These are phyloP conservation scores for Strigops habroptila DNA, from an alignment of 2,113 vertebrate species.

Conservation along the genomic window DNA sequence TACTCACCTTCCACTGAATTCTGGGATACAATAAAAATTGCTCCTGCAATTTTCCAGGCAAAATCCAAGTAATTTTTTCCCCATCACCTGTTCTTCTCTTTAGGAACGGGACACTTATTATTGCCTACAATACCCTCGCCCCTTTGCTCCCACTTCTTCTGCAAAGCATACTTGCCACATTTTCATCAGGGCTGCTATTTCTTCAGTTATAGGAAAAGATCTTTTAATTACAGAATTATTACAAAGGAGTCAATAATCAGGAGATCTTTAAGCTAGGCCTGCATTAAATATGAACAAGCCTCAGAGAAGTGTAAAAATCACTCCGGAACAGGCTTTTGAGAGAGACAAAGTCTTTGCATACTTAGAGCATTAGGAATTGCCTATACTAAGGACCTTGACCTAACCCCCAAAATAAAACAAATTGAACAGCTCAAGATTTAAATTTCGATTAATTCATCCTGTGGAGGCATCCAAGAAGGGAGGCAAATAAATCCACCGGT, in stretches of 20 bases:
- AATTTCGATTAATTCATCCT: slow-evolving; percentile 1
- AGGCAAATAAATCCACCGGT: neutral
- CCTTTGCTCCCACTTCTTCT: neutral
- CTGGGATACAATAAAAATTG: neutral
- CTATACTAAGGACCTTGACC: neutral
- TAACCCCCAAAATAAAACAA: neutral
- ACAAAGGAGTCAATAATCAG: neutral
- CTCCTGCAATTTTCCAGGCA: neutral
- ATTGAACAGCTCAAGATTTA: neutral
- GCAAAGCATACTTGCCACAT: neutral
- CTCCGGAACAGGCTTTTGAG: neutral
- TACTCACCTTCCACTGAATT: neutral
- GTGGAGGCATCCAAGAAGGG: neutral
- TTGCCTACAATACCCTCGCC: neutral
- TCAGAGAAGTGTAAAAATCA: neutral
- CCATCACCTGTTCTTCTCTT: neutral
- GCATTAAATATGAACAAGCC: neutral
- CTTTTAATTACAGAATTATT: neutral
- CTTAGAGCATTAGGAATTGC: neutral
- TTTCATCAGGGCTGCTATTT: neutral
- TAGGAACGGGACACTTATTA: neutral
- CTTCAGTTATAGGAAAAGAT: neutral
- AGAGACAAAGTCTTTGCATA: neutral
- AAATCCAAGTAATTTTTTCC: neutral
- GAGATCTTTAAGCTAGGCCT: neutral